A percentile compares a stretch with the other conserved stretches of the same genome.
These are phyloP conservation scores for Callocephalon fimbriatum DNA, from an alignment of 2,113 vertebrate species.

Conservation along the genomic window DNA sequence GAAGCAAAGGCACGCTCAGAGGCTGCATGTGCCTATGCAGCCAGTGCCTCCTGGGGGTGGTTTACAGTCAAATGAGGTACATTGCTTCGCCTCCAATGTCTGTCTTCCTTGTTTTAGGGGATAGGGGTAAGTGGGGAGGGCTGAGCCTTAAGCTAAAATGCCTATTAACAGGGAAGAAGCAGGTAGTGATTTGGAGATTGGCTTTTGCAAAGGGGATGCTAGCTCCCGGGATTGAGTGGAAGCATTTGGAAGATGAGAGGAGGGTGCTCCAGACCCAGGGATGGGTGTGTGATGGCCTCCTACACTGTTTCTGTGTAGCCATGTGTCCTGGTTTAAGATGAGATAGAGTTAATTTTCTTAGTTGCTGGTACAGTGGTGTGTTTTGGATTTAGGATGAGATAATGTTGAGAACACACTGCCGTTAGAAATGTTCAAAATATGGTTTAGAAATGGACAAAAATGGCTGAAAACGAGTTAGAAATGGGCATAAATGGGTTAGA, in stretches of 20 bases:
- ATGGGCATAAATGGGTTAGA: too few relatives aligned
- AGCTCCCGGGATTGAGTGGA: neutral
- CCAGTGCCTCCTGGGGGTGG: neutral
- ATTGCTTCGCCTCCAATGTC: neutral
- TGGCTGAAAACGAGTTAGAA: too few relatives aligned
- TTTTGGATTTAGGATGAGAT: neutral
- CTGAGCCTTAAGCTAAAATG: neutral
- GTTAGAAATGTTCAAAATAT: too few relatives aligned
- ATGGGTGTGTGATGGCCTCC: fast-evolving
- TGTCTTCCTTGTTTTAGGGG: neutral
- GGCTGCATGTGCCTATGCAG: neutral
- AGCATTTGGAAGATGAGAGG: neutral
- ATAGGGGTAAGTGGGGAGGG: neutral
- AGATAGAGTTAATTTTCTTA: neutral
- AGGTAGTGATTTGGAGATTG: neutral
- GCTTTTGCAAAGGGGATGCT: neutral
- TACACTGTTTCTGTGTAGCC: neutral
- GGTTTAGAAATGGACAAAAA: too few relatives aligned
- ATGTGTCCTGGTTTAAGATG: neutral
- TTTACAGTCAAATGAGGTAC: neutral
- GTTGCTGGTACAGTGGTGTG: neutral
- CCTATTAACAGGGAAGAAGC: neutral
- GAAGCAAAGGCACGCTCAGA: neutral
- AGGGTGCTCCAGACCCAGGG: neutral
- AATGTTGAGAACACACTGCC: neutral